Percentiles rank a stretch among this genome's conserved stretches.
Evolutionary conservation across 1,140 invertebrate genomes (phyloP).

Genomic region (Drosophila arawakana): DNA sequence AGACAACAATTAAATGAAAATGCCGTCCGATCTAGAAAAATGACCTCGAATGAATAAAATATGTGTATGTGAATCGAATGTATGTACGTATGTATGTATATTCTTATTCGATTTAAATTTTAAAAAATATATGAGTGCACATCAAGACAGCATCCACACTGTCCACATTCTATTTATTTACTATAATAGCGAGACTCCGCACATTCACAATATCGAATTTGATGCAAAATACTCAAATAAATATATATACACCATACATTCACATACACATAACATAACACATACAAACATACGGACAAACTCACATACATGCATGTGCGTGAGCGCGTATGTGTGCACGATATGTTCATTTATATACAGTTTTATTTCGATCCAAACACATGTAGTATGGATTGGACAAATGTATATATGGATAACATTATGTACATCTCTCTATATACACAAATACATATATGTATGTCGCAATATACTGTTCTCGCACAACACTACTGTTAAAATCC

Average conservation of each 20-base stretch:
- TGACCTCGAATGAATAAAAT: slow-evolving; percentile 50
- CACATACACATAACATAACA: not conserved
- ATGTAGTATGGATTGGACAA: not conserved
- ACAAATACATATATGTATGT: slow-evolving; percentile 2
- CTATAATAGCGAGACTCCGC: slow-evolving; percentile 50
- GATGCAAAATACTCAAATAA: slow-evolving; percentile 13
- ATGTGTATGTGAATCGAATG: not conserved
- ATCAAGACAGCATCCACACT: slow-evolving; percentile 69
- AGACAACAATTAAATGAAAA: slow-evolving; percentile 57
- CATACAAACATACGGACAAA: no score
- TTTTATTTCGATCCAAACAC: slow-evolving; percentile 4
- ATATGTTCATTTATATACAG: slow-evolving; percentile 10
- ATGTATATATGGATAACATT: not conserved
- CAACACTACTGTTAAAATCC: not conserved
- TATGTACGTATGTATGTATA: slow-evolving; percentile 15
- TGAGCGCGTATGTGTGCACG: not conserved
- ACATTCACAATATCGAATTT: slow-evolving; percentile 31
- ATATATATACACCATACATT: not conserved
- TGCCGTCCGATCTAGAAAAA: slow-evolving; percentile 51
- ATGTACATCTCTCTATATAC: not conserved
- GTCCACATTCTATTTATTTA: slow-evolving; percentile 71
- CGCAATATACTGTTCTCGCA: not conserved
- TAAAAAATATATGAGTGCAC: slow-evolving; percentile 61
- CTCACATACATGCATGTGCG: no score
- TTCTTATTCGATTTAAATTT: slow-evolving; percentile 25